Evolutionary conservation across 2,888 invertebrate species (phyloP), one percentile per base, ranked within the genome.

Genomic region (Stenodera caucasica): DNA sequence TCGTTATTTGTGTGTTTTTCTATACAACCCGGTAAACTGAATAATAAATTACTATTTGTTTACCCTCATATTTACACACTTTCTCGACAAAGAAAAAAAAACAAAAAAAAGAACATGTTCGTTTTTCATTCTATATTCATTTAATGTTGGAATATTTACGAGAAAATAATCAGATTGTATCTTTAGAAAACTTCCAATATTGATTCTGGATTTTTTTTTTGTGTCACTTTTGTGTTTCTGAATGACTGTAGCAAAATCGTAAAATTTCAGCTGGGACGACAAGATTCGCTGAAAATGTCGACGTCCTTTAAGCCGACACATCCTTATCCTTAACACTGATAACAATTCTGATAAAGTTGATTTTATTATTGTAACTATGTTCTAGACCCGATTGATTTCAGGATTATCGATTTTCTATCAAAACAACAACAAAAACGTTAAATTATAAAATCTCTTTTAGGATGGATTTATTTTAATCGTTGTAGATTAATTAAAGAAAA

Each of bases 181-280:
- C 5, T 26, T 26, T 26, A 2, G 5, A 26, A 26, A 26, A 26
- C 3, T 26, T 26, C 26, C 2, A 37, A 15, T 37, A 37, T 15
- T 14, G 35, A 35, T 35, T 35, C 14, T 14, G 35, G 14, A 5
- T 40, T 15, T 2, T 18, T 40, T 40, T 40, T 12, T n/a, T n/a
- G 9, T 14, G 7, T 8, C 61, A 61, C 57, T 57, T 61, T 2
- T 40, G 15, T 58, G 64, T 60, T 63, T 26, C 60, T 37, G 51
- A 58, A 67, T 59, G 55, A 62, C 49, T 53, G 59, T 53, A 62
- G 62, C 52, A 57, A 58, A 59, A 62, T 65, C 60, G 60, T 67
- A 65, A 67, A 67, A 65, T 65, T 59, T 62, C 65, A 65, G 57
- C 65, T 62, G 58, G 59, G 15, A 37, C 37, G 37, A 37, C 58